Base-by-base conservation (phyloP, 92 coral and sea anemone species). In the Parazoanthus darwini region DNA sequence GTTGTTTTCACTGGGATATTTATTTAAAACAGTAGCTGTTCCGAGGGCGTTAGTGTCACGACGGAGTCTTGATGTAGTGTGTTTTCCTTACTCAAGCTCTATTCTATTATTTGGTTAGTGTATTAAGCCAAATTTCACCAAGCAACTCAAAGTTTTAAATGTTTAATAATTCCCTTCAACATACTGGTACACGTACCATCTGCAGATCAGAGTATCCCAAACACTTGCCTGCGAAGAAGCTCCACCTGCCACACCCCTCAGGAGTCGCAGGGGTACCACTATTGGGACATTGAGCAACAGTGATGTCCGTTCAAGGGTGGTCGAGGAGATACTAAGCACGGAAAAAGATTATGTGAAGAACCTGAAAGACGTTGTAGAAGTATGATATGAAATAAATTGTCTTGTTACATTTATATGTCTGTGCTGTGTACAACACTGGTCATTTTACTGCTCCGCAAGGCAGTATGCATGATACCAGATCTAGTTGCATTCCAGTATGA, bases 261-360 rank as follows among this genome's bases (percentile, higher is more conserved):
- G 96, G 37, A 93, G 96, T 11, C 89, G 96, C 58, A 90, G 91
- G 81, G 94, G 94, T 39, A 92, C 98, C 54, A 93, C 92, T 80
- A 91, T 94, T 82, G 97, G 98, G 15, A 81, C 91, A 56, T 86
- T 97, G 88, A 92, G 98, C 84, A 94, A 92, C 74, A 92, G 89
- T 66, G 98, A 89, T 58, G 94, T 97, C 86, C 96, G 99, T 51
- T 83, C 97, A 35, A 94, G 95, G 77, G 98, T 97, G 38, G 95
- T 97, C 23, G 89, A 92, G 35, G 99, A 97, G 88, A 93, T 97
- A 65, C 92, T 97, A 18, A 93, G 77, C 67, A 97, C 99, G 54
- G 99, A 97, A 87, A 93, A 91, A 80, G 98, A 96, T 72, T 97
- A 97, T 82, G 99, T 97, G 82, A 94, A 97, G 86, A 95, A 95